Evolutionary conservation across 2,797 vertebrate species (phyloP).

Genomic region (Picus viridis): DNA sequence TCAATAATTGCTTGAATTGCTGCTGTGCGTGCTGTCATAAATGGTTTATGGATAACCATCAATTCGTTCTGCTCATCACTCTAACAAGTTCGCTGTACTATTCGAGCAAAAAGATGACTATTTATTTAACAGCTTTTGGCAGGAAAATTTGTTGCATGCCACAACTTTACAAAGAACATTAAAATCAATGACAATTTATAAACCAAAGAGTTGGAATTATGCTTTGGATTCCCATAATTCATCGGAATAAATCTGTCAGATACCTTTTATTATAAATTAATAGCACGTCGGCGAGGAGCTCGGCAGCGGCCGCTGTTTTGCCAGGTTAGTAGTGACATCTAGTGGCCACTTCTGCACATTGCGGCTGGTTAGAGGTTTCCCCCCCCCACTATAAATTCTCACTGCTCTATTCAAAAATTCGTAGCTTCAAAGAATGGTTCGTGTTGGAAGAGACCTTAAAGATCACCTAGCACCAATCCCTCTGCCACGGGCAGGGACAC

Average conservation of each 20-base stretch:
- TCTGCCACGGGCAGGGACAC: no score
- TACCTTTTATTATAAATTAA: conserved; percentile 84
- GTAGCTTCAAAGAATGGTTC: no score
- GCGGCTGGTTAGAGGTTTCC: background rate
- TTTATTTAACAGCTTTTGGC: conserved; percentile 85
- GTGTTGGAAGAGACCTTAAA: no score
- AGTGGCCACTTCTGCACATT: conserved; percentile 56
- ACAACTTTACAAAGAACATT: conserved; percentile 86
- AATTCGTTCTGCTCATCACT: conserved; percentile 79
- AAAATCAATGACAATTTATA: conserved; percentile 87
- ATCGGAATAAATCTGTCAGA: conserved; percentile 85
- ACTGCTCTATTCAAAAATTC: no score
- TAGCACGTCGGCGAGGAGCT: conserved; percentile 57
- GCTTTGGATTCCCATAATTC: conserved; percentile 83
- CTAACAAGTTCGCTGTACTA: conserved; percentile 80
- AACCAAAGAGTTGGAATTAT: conserved; percentile 82
- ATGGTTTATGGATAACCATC: conserved; percentile 82
- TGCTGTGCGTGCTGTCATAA: conserved; percentile 73
- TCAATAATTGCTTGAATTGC: conserved; percentile 75
- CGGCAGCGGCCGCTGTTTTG: conserved; percentile 27
- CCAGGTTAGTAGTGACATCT: conserved; percentile 81
- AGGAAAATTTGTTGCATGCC: conserved; percentile 83
- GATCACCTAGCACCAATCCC: no score
- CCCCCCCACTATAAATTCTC: background rate
- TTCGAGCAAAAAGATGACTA: conserved; percentile 77